Evolutionary conservation across 2,797 vertebrate genomes (phyloP), one percentile per base, ranked within the genome.

Genomic region (Oreochromis mossambicus): DNA sequence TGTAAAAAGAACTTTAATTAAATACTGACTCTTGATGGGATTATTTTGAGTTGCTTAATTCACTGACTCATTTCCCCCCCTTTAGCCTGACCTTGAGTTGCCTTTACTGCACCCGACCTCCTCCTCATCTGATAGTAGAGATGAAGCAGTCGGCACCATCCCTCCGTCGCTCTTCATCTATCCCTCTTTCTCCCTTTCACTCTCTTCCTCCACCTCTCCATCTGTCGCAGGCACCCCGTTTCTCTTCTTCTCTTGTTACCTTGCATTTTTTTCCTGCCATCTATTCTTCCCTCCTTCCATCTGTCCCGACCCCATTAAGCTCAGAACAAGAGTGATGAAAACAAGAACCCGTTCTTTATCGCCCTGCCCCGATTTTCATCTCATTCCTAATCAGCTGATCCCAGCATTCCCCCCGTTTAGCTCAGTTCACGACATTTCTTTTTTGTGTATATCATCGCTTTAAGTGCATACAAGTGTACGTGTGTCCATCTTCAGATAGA

Each of bases 1-100:
- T 38, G 41, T 82, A 19, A 86, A 84, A 89, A 80, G 81, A 82
- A 86, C 77, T 88, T 93, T 95, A 87, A 94, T 93, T 93, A 91
- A 93, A 92, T 93, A 82, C 73, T 12, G 51, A 70, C 78, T 90
- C 78, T 92, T 86, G 80, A 89, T 88, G 79, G 92, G 91, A 92
- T 95, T 94, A 92, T 75, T 88, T 92, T 78, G 76, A 86, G 88
- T 85, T 77, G 61, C 86, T 85, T 79, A 76, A 92, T 83, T 88
- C 78, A 50, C 78, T 38, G 36, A 50, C 38, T 83, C 17, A 8
- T 79, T 79, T 82, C 68, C 9, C 19, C 58, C 58, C 14, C n/a
- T 6, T 79, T 78, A 24, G 38, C 82, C 50, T 91, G 91, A 93
- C 92, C 90, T 92, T 83, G 68, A 88, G 80, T 77, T 78, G 61